phyloP scores from a whole-genome alignment of 2,888 invertebrate species.

The Sesamia inferens region DNA sequence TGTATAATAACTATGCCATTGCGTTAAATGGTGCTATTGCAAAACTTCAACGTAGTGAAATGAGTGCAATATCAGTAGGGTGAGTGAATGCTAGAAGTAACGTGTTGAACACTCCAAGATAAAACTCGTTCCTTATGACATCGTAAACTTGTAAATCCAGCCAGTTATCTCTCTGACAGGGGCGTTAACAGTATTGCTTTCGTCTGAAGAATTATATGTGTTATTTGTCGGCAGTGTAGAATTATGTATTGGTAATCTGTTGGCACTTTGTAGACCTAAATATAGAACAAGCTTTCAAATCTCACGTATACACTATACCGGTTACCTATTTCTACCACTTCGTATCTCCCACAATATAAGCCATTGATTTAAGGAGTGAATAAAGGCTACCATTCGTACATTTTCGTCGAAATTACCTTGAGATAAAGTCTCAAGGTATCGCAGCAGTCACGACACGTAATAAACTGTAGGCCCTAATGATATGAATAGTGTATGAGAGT shows the following conservation, averaged over 20 bases:
- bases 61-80: conserved; percentile 50
- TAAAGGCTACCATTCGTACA: conserved; percentile 29
- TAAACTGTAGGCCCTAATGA: conserved; percentile 53
- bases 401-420: conserved; percentile 53
- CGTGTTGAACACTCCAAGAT: conserved; percentile 42
- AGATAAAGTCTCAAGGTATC: conserved; percentile 48
- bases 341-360: conserved; percentile 25
- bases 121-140: conserved; percentile 68
- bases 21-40: conserved; percentile 51
- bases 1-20: conserved; percentile 36
- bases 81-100: conserved; percentile 55
- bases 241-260: conserved; percentile 53
- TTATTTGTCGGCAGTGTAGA: conserved; percentile 38
- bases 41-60: conserved; percentile 46
- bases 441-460: conserved; percentile 54
- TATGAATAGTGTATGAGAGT: conserved; percentile 59
- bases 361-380: conserved; percentile 46
- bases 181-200: conserved; percentile 64
- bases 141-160: conserved; percentile 65
- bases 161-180: conserved; percentile 72
- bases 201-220: conserved; percentile 53
- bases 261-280: conserved; percentile 30
- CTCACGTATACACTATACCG: conserved; percentile 7
- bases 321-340: conserved; percentile 16
- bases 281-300: conserved; percentile 42